These are phyloP conservation scores for Acanthis flammea DNA, from an alignment of 2,797 vertebrate species.

Conservation along the genomic window DNA sequence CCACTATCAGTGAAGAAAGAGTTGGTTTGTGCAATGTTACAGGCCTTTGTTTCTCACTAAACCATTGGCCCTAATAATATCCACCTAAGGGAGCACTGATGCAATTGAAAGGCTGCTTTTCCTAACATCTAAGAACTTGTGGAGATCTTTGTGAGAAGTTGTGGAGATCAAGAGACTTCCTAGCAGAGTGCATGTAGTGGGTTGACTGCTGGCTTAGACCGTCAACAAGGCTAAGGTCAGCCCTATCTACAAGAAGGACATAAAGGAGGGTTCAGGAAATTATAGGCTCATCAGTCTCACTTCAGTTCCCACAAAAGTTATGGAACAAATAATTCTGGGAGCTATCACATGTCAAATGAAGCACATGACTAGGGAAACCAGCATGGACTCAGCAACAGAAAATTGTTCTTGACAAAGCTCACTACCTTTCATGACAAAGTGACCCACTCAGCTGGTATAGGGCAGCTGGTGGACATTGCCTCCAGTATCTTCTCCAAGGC, in stretches of 20 bases:
- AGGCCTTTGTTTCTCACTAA: neutral
- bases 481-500: too few relatives aligned
- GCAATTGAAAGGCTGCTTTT: neutral
- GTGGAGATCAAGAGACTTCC: neutral
- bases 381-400: neutral
- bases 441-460: neutral
- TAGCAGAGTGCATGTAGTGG: fast-evolving
- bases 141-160: neutral
- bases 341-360: neutral
- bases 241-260: too few relatives aligned
- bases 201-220: fast-evolving
- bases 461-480: neutral
- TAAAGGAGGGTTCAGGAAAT: neutral
- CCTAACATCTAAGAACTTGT: neutral
- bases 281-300: neutral
- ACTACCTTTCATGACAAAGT: neutral
- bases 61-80: neutral
- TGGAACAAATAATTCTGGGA: neutral
- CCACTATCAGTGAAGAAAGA: neutral
- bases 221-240: neutral
- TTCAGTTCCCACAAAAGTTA: neutral
- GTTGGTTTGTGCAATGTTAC: neutral
- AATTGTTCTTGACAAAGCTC: neutral
- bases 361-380: neutral
- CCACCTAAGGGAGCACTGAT: neutral